Conservation (phyloP, 2,113 vertebrate species). For the Tympanuchus pallidicinctus region DNA sequence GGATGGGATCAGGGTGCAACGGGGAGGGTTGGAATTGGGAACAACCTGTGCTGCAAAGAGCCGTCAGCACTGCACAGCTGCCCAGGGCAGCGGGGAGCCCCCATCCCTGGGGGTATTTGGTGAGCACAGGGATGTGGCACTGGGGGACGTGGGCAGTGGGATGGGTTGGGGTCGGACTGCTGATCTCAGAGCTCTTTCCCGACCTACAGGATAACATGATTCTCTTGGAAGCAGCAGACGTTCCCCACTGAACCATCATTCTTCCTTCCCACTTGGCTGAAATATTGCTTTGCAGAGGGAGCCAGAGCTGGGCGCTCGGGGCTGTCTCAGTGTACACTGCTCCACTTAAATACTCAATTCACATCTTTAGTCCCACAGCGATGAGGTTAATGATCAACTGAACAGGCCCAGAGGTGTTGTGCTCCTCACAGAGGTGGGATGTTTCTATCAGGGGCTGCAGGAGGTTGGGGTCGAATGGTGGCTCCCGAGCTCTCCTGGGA, state of each 20-base stretch:
- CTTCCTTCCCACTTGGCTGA: fast-evolving
- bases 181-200: too few species aligned
- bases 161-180: too few species aligned
- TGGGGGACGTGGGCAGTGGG: too few species aligned
- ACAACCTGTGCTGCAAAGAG: too few species aligned
- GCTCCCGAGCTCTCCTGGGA: neutral
- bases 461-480: too few species aligned
- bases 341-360: neutral
- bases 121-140: too few species aligned
- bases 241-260: fast-evolving
- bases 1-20: too few species aligned
- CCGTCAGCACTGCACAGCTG: too few species aligned
- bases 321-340: fast-evolving
- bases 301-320: fast-evolving
- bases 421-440: neutral
- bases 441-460: neutral
- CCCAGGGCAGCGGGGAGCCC: too few species aligned
- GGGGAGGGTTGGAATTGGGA: too few species aligned
- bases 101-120: too few species aligned
- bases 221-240: neutral
- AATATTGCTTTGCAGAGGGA: fast-evolving
- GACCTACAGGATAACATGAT: too few species aligned
- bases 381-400: neutral
- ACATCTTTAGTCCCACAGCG: neutral
- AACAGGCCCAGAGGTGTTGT: neutral